A percentile compares a stretch with the other conserved stretches of the same genome.
Conservation (phyloP, 2,797 vertebrate genomes). For the Platalea minor region DNA sequence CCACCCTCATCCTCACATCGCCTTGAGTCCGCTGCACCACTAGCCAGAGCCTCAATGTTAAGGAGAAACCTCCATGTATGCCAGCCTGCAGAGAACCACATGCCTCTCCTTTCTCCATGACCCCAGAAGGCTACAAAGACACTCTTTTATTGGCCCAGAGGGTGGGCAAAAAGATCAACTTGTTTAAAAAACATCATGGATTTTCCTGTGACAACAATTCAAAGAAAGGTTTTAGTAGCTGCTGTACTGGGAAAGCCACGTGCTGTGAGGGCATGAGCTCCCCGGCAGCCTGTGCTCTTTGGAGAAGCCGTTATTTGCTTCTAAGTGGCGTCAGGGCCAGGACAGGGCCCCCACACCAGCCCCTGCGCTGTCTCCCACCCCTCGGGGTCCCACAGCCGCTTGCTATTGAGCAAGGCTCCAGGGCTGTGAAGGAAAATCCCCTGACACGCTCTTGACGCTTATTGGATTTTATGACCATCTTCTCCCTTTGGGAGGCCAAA, state of each 20-base stretch:
- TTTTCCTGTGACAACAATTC: background rate
- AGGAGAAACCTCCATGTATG: background rate
- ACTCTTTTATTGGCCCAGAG: background rate
- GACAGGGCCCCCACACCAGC: background rate
- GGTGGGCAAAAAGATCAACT: background rate
- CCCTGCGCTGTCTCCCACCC: background rate
- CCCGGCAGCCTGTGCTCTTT: background rate
- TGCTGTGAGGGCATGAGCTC: background rate
- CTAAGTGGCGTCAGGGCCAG: background rate
- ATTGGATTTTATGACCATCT: background rate
- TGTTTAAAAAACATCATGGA: background rate
- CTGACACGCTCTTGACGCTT: background rate
- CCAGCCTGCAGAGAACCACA: background rate
- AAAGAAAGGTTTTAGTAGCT: background rate
- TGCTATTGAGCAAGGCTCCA: background rate
- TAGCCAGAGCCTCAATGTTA: background rate
- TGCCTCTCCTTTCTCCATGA: background rate
- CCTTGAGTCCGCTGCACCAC: background rate
- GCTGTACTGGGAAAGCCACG: background rate
- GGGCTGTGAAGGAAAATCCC: background rate
- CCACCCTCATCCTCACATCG: background rate
- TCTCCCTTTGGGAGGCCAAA: background rate
- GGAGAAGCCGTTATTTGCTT: background rate
- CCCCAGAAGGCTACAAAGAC: background rate
- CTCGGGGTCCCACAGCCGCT: background rate